A percentile compares a stretch with the other conserved stretches of the same genome.
Conservation (phyloP, 2,888 invertebrate genomes). For the Pachycephus smyrnensis region DNA sequence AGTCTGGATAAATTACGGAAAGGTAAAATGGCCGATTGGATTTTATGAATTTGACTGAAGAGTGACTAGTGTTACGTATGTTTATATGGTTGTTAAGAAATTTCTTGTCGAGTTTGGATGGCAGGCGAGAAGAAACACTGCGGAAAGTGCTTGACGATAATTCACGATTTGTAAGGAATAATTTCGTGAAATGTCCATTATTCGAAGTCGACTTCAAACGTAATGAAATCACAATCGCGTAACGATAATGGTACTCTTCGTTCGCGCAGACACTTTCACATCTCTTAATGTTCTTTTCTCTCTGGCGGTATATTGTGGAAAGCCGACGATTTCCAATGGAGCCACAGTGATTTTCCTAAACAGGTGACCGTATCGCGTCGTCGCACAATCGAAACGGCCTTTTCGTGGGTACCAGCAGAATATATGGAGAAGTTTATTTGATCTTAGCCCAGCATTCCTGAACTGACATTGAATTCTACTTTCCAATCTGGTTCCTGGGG, state of each 20-base stretch:
- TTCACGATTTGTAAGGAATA: not conserved
- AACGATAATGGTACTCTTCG: not conserved
- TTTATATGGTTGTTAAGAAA: not conserved
- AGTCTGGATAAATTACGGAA: too few species aligned
- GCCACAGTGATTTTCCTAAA: not conserved
- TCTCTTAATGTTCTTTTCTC: not conserved
- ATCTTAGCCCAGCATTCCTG: conserved; percentile 14
- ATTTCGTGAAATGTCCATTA: not conserved
- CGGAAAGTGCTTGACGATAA: not conserved
- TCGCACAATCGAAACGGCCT: not conserved
- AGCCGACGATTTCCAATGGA: not conserved
- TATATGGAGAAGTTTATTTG: not conserved
- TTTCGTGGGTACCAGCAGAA: not conserved
- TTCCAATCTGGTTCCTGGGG: conserved; percentile 34
- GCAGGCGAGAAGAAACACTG: not conserved
- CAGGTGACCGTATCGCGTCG: not conserved
- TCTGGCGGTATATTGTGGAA: not conserved
- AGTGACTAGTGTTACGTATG: too few species aligned
- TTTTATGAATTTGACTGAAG: too few species aligned
- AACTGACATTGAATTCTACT: conserved; percentile 50
- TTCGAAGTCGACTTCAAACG: not conserved
- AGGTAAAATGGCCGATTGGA: too few species aligned
- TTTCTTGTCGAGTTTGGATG: not conserved
- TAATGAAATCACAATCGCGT: not conserved
- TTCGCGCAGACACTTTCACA: not conserved